These are phyloP conservation scores for Drosophila tani DNA, from an alignment of 1,140 invertebrate species.

Conservation along the genomic window DNA sequence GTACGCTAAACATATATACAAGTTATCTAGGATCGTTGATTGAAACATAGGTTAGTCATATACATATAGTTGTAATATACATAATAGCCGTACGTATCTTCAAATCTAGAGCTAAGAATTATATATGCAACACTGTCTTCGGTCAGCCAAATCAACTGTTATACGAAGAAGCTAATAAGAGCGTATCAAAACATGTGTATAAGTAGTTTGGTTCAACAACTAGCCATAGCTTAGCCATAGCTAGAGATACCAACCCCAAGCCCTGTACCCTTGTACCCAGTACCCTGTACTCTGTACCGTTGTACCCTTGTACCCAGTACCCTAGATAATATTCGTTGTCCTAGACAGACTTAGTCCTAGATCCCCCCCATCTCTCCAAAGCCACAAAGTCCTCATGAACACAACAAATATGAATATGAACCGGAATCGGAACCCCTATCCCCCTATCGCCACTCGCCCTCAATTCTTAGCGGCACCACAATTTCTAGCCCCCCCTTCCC, in stretches of 20 bases:
- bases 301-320: background rate
- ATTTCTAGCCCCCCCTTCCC: background rate
- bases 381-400: slow-evolving; percentile 31
- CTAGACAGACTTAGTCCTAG: slow-evolving; percentile 22
- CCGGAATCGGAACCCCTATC: slow-evolving; percentile 12
- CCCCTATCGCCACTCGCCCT: slow-evolving; percentile 15
- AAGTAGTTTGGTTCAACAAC: slow-evolving; percentile 66
- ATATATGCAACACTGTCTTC: slow-evolving; percentile 9
- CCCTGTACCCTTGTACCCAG: background rate
- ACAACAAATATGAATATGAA: slow-evolving; percentile 31
- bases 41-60: slow-evolving; percentile 23
- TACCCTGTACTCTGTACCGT: background rate
- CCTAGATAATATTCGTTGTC: slow-evolving; percentile 27
- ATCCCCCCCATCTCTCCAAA: slow-evolving; percentile 15
- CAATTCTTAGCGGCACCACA: slow-evolving; percentile 57
- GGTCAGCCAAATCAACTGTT: slow-evolving; percentile 33
- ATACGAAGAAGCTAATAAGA: slow-evolving; percentile 15
- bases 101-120: slow-evolving; percentile 18
- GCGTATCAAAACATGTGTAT: slow-evolving; percentile 38
- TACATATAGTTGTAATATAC: slow-evolving; percentile 27
- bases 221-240: slow-evolving; percentile 33
- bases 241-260: slow-evolving; percentile 10
- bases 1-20: slow-evolving; percentile 1
- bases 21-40: slow-evolving; percentile 29
- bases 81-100: slow-evolving; percentile 29